phyloP scores from a whole-genome alignment of 2,888 invertebrate species.

The Acrobeloides nanus region DNA sequence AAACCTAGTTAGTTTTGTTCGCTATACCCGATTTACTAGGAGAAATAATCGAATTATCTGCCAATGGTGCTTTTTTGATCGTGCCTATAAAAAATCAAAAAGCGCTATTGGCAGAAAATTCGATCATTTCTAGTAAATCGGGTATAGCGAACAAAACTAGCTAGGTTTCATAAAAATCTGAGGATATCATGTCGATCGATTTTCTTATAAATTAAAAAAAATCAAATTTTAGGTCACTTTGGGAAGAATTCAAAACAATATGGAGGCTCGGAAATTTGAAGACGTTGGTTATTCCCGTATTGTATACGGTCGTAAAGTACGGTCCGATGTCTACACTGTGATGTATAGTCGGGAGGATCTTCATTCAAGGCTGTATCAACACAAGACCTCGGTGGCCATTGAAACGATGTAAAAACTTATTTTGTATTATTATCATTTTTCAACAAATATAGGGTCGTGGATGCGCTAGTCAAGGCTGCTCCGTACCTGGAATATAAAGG shows the following conservation, averaged over 20 bases:
- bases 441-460: conserved; percentile 1
- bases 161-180: no score
- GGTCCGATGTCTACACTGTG: conserved; percentile 19
- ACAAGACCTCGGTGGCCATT: conserved; percentile 33
- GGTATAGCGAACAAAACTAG: no score
- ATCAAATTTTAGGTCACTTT: conserved; percentile 1
- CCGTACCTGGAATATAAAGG: conserved; percentile 4
- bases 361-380: conserved; percentile 43
- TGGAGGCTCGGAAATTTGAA: neutral
- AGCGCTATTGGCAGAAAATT: no score
- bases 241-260: neutral
- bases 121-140: no score
- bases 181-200: neutral
- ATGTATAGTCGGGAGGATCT: conserved; percentile 30
- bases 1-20: no score
- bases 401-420: conserved; percentile 27
- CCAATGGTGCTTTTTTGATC: no score
- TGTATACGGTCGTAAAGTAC: conserved; percentile 3
- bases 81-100: no score
- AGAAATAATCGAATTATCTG: no score
- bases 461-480: conserved; percentile 11
- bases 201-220: neutral
- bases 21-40: no score
- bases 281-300: neutral
- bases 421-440: neutral